These are phyloP conservation scores for Calameuta filiformis DNA, from an alignment of 2,888 invertebrate species.

Conservation along the genomic window DNA sequence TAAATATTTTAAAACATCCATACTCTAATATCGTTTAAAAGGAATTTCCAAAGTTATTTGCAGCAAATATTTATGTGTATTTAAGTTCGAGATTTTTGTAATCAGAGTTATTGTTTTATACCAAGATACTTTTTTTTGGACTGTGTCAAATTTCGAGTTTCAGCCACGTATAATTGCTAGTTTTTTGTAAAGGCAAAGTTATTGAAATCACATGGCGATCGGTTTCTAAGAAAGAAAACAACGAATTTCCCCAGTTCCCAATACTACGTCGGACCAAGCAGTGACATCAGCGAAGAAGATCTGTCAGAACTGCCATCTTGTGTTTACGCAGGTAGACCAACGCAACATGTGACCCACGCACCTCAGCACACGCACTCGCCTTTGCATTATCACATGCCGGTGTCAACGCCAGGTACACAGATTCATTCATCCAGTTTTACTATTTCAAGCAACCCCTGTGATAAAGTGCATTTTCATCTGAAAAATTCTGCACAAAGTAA, in stretches of 20 bases:
- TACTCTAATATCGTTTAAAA: background rate
- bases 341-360: constrained; percentile 59
- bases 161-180: no score
- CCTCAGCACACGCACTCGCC: constrained; percentile 58
- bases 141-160: background rate
- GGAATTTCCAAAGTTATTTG: background rate
- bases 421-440: background rate
- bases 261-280: constrained; percentile 58
- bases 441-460: background rate
- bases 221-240: background rate
- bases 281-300: constrained; percentile 72
- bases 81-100: background rate
- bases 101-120: background rate
- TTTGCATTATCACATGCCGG: constrained; percentile 61
- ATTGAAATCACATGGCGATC: background rate
- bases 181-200: background rate
- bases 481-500: background rate
- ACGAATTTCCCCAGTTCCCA: constrained; percentile 44
- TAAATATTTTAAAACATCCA: background rate
- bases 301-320: constrained; percentile 84
- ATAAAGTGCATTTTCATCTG: background rate
- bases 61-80: background rate
- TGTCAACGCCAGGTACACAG: constrained; percentile 55
- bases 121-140: background rate
- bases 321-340: constrained; percentile 77